These are phyloP conservation scores for Procambarus clarkii DNA, from an alignment of 1,140 invertebrate species.

Conservation along the genomic window DNA sequence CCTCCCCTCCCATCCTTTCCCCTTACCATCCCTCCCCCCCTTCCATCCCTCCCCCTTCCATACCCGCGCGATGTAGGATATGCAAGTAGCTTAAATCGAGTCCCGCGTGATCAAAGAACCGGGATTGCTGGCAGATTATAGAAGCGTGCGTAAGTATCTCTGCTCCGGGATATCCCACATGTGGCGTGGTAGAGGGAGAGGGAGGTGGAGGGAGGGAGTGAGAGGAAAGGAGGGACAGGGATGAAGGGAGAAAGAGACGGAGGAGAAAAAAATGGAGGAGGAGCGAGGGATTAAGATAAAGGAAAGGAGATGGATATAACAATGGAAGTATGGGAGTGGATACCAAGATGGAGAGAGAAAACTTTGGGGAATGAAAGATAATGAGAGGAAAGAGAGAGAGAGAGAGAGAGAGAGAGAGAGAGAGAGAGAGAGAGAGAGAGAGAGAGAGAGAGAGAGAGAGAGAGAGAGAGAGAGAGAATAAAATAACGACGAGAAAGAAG, in stretches of 20 bases:
- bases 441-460: not conserved
- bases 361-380: not conserved
- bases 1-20: not conserved
- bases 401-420: not conserved
- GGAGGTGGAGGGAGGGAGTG: too few species aligned
- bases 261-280: not conserved
- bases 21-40: not conserved
- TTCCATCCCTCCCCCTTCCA: not conserved
- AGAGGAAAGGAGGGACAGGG: not conserved
- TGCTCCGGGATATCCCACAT: not conserved
- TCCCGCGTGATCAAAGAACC: slow-evolving; percentile 32
- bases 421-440: not conserved
- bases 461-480: not conserved
- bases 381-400: not conserved
- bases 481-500: not conserved
- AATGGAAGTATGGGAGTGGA: too few species aligned
- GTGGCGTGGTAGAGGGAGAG: not conserved
- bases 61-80: not conserved
- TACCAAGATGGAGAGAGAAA: not conserved
- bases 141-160: slow-evolving; percentile 11
- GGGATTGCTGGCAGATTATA: slow-evolving; percentile 31
- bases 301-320: not conserved
- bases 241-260: not conserved
- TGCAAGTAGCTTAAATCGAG: slow-evolving; percentile 40
- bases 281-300: not conserved